phyloP scores from a whole-genome alignment of 2,888 invertebrate genomes.

The Eurytoma californica region DNA sequence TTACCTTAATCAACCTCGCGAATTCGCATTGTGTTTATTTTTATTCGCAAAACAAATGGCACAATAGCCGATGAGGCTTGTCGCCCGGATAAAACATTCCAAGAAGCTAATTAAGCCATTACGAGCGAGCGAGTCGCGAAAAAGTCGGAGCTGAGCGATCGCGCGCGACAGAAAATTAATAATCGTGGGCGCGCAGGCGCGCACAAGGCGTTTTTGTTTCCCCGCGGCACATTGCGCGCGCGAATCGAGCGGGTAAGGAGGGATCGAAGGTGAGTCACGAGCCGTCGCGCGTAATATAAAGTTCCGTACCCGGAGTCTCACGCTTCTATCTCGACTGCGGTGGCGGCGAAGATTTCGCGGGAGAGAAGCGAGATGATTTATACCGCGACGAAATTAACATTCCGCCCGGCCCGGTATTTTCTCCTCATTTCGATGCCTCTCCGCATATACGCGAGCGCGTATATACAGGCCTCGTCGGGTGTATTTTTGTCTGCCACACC shows the following conservation, averaged over 20 bases:
- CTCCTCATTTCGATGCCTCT: constrained; percentile 63
- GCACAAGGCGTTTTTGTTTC: constrained; percentile 38
- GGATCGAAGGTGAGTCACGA: constrained; percentile 65
- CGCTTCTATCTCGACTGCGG: constrained; percentile 35
- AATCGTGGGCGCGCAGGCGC: constrained; percentile 52
- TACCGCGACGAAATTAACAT: constrained; percentile 66
- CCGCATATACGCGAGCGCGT: background rate
- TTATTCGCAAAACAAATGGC: background rate
- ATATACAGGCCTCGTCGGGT: constrained; percentile 23
- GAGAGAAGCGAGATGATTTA: constrained; percentile 61
- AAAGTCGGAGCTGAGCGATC: constrained; percentile 25
- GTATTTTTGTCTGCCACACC: constrained; percentile 55
- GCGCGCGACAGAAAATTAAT: constrained; percentile 59
- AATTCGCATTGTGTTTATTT: background rate
- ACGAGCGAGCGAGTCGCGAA: no score
- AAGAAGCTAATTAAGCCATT: background rate
- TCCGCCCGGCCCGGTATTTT: constrained; percentile 63
- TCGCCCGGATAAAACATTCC: background rate
- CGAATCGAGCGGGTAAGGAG: constrained; percentile 43
- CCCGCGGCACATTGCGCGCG: constrained; percentile 9
- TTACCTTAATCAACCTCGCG: no score
- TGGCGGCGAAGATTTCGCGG: constrained; percentile 40
- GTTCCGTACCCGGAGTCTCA: constrained; percentile 50
- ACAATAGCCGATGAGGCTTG: background rate
- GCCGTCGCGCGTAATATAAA: constrained; percentile 47